These are phyloP conservation scores for Hydrozoanthus tunicans DNA, from an alignment of 64 coral and sea anemone genomes.

Conservation along the genomic window DNA sequence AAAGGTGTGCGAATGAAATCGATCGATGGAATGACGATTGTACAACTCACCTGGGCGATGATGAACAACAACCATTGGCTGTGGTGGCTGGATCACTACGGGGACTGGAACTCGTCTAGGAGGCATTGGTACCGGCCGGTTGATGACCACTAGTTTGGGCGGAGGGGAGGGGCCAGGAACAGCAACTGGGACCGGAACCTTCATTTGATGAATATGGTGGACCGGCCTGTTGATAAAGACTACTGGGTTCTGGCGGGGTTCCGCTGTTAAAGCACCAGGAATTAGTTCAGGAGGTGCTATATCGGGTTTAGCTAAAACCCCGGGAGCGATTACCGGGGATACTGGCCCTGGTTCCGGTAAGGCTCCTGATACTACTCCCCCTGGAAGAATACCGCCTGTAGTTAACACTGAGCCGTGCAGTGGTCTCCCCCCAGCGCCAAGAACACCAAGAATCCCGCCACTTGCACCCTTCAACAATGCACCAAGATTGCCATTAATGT, in stretches of 20 bases:
- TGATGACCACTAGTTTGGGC: slow-evolving; percentile 54
- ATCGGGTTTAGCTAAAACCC: background rate
- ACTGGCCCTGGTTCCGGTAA: slow-evolving; percentile 3
- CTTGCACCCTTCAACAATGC: slow-evolving; percentile 1
- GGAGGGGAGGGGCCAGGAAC: slow-evolving; percentile 59
- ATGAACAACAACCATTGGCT: slow-evolving; percentile 7
- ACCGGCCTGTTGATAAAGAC: slow-evolving; percentile 72
- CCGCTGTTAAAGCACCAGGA: background rate
- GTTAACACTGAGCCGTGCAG: background rate
- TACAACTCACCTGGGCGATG: slow-evolving; percentile 20
- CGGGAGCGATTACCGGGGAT: background rate
- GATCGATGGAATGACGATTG: background rate
- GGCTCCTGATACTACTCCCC: background rate
- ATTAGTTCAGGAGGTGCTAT: background rate
- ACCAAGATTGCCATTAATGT: slow-evolving; percentile 21
- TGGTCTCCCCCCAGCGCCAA: background rate
- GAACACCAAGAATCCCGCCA: background rate
- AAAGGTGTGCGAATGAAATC: background rate
- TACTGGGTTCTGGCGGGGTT: background rate
- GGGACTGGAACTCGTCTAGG: slow-evolving; percentile 41
- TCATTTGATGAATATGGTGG: slow-evolving; percentile 60
- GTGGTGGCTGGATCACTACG: slow-evolving; percentile 26
- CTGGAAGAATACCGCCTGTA: slow-evolving; percentile 2
- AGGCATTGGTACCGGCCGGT: slow-evolving; percentile 42
- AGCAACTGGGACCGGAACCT: slow-evolving; percentile 53